These are phyloP conservation scores for Petrolisthes manimaculis DNA, from an alignment of 2,888 invertebrate species.

Conservation along the genomic window DNA sequence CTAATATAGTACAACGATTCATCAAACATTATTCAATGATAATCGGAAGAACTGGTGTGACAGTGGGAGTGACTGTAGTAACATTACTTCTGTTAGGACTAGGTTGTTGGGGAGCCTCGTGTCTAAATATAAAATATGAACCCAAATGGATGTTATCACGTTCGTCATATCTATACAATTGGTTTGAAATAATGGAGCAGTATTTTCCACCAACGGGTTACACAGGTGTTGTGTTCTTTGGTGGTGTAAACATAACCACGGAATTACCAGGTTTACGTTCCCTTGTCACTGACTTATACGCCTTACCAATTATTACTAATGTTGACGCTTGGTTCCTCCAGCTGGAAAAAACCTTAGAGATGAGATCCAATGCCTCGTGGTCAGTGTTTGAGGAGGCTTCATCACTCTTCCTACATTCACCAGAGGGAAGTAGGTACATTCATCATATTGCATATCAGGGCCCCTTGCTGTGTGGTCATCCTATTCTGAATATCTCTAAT, in stretches of 20 bases:
- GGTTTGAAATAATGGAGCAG: constrained; percentile 70
- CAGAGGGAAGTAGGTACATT: constrained; percentile 20
- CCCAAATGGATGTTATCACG: constrained; percentile 35
- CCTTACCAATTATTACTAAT: constrained; percentile 72
- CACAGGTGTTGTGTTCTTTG: constrained; percentile 59
- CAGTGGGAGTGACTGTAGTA: constrained; percentile 73
- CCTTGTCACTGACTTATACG: constrained; percentile 32
- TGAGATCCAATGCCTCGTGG: not conserved
- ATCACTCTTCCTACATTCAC: constrained; percentile 38
- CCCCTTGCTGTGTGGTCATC: constrained; percentile 26
- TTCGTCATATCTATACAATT: constrained; percentile 64
- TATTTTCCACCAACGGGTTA: constrained; percentile 80
- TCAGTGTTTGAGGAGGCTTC: constrained; percentile 40
- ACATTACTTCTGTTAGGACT: constrained; percentile 31
- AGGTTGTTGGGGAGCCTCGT: constrained; percentile 69
- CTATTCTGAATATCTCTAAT: constrained; percentile 38
- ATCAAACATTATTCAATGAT: constrained; percentile 23
- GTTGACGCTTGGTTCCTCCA: constrained; percentile 77
- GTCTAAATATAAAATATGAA: constrained; percentile 78
- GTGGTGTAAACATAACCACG: constrained; percentile 43
- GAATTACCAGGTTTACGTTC: constrained; percentile 52
- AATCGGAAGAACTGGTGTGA: constrained; percentile 66
- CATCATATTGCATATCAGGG: constrained; percentile 39
- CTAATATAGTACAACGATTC: not conserved
- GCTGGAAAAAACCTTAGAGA: not conserved